Evolutionary conservation across 2,888 invertebrate species (phyloP).

Genomic region (Zaprionus obscuricornis): DNA sequence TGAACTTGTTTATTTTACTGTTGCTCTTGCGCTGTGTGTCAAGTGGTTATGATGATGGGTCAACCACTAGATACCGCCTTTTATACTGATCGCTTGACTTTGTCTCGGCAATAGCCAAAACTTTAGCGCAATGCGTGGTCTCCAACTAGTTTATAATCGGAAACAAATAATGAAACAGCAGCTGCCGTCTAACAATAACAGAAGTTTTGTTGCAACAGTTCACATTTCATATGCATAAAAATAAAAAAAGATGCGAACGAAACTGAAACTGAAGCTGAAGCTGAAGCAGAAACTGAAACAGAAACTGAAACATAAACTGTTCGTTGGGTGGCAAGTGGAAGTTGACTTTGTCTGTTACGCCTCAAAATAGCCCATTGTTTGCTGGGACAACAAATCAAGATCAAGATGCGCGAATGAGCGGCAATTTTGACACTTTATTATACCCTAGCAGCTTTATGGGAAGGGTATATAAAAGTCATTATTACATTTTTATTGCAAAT

Average conservation of each 20-base stretch:
- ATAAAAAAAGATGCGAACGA: background rate
- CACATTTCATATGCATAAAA: conserved; percentile 46
- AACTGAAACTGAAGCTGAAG: conserved; percentile 10
- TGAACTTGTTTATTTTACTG: conserved; percentile 38
- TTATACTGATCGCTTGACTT: no score
- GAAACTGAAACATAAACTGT: no score
- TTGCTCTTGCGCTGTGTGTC: conserved; percentile 48
- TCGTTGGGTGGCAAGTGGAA: conserved; percentile 55
- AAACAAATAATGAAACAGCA: conserved; percentile 51
- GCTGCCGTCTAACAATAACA: conserved; percentile 20
- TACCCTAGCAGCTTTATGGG: no score
- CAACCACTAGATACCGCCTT: conserved; percentile 50
- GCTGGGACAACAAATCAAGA: conserved; percentile 35
- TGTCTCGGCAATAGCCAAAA: background rate
- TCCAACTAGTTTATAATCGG: conserved; percentile 56
- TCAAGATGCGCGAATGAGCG: conserved; percentile 4
- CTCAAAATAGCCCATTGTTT: conserved; percentile 39
- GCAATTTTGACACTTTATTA: conserved; percentile 26
- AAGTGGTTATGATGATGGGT: conserved; percentile 73
- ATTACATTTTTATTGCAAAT: no score
- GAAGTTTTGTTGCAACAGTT: conserved; percentile 59
- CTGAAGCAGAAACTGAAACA: no score
- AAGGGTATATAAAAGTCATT: no score
- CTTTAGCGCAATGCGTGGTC: background rate
- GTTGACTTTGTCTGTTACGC: conserved; percentile 55